A percentile compares a stretch with the other conserved stretches of the same genome.
These are phyloP conservation scores for Saxicola maurus DNA, from an alignment of 2,797 vertebrate species.

Conservation along the genomic window DNA sequence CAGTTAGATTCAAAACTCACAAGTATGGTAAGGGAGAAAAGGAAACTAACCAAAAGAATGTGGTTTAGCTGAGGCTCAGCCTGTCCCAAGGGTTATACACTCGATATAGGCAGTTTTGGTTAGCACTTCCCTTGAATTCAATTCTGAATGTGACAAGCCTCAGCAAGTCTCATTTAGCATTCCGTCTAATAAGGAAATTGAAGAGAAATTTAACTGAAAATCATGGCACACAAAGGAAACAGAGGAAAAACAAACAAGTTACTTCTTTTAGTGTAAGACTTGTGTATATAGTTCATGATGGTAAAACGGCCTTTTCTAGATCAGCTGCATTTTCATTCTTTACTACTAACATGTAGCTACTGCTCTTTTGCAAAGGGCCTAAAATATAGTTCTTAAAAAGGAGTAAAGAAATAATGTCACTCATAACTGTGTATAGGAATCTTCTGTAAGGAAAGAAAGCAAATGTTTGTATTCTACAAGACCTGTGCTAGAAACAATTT, in stretches of 20 bases:
- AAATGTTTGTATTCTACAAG: not conserved
- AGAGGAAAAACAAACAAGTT: not conserved
- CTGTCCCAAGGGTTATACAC: not conserved
- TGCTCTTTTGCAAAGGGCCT: not conserved
- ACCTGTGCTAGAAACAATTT: not conserved
- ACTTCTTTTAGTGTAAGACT: not conserved
- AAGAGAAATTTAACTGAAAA: conserved; percentile 28
- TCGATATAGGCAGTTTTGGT: conserved; percentile 9
- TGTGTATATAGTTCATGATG: not conserved
- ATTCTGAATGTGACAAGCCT: conserved; percentile 20
- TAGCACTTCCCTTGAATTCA: conserved; percentile 20
- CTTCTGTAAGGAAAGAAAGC: not conserved
- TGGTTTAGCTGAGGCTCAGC: conserved; percentile 13
- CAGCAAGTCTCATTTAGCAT: conserved; percentile 23
- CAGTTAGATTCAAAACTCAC: not conserved
- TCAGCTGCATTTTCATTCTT: not conserved
- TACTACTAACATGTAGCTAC: not conserved
- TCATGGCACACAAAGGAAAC: not conserved
- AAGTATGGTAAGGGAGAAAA: not conserved
- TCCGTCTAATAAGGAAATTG: conserved; percentile 4
- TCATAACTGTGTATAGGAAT: not conserved
- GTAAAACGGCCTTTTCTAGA: not conserved
- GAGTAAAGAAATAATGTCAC: not conserved
- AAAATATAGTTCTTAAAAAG: not conserved
- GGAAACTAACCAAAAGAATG: conserved; percentile 42